Conservation (phyloP, 2,888 invertebrate genomes). For the Agrochola litura region DNA sequence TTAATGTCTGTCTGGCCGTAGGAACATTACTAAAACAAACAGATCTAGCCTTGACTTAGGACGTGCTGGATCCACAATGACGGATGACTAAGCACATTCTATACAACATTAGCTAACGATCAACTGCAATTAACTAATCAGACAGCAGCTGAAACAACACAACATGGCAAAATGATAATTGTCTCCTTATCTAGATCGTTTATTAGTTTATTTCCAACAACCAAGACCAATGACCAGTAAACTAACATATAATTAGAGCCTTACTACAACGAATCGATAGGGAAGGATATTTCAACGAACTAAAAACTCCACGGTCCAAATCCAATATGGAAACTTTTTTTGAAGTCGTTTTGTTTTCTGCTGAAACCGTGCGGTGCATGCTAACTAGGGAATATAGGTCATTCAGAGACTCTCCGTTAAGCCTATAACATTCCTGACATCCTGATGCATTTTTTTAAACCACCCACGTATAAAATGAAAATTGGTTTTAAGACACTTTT, state of each 20-base stretch:
- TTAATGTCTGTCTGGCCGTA: neutral
- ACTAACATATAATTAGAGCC: neutral
- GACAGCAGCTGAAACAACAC: neutral
- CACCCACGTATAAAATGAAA: too few relatives aligned
- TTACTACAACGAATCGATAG: neutral
- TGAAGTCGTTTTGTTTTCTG: slow-evolving; percentile 25
- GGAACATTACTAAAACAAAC: slow-evolving; percentile 9
- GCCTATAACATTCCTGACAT: neutral
- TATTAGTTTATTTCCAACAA: neutral
- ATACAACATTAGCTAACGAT: slow-evolving; percentile 15
- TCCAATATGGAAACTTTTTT: slow-evolving; percentile 10
- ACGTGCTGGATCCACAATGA: neutral
- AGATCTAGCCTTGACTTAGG: slow-evolving; percentile 13
- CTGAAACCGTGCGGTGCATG: slow-evolving; percentile 15
- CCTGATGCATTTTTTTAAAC: slow-evolving; percentile 7
- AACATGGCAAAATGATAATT: neutral
- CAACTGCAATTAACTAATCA: slow-evolving; percentile 9
- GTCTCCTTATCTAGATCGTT: neutral
- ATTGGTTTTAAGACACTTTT: too few relatives aligned
- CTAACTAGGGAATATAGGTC: slow-evolving; percentile 31
- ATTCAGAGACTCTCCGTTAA: slow-evolving; percentile 15
- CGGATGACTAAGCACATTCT: slow-evolving; percentile 1
- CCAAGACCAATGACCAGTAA: neutral
- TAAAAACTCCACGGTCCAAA: neutral
- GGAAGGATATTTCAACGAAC: slow-evolving; percentile 17